phyloP scores from a whole-genome alignment of 2,888 invertebrate genomes.

The Eulithis prunata region DNA sequence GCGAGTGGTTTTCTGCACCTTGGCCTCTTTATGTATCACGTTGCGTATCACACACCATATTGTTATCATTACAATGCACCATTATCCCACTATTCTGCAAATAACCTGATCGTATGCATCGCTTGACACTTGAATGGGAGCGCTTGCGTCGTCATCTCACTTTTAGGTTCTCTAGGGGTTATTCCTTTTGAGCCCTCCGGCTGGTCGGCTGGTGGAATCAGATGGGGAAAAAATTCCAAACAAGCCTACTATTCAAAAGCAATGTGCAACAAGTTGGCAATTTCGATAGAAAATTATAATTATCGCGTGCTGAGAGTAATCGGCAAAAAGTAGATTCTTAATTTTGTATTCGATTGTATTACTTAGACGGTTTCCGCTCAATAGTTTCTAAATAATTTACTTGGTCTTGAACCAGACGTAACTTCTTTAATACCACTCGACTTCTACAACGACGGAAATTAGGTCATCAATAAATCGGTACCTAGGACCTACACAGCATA shows the following conservation, averaged over 20 bases:
- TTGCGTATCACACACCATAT: constrained; percentile 3
- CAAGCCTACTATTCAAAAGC: too few species aligned
- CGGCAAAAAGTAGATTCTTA: constrained; percentile 16
- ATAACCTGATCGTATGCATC: constrained; percentile 4
- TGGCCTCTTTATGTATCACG: constrained; percentile 13
- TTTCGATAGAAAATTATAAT: too few species aligned
- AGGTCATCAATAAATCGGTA: too few species aligned
- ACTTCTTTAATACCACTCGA: too few species aligned
- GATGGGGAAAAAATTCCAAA: too few species aligned
- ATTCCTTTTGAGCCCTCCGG: too few species aligned
- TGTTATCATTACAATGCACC: constrained; percentile 27
- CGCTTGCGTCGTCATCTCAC: constrained; percentile 30
- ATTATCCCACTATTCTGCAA: constrained; percentile 18
- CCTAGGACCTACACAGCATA: too few species aligned
- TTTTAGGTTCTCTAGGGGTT: neutral
- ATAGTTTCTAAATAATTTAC: constrained; percentile 29
- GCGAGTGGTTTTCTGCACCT: constrained; percentile 22
- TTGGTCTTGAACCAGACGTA: neutral
- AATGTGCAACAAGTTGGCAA: too few species aligned
- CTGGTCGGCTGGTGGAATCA: too few species aligned
- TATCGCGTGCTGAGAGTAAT: constrained; percentile 22
- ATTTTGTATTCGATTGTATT: constrained; percentile 30
- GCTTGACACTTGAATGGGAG: constrained; percentile 34
- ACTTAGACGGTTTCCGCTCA: constrained; percentile 27
- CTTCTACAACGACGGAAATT: too few species aligned